Percentiles rank a stretch among this genome's conserved stretches.
These are phyloP conservation scores for Brevimyrus niger DNA, from an alignment of 2,113 vertebrate genomes.

Conservation along the genomic window DNA sequence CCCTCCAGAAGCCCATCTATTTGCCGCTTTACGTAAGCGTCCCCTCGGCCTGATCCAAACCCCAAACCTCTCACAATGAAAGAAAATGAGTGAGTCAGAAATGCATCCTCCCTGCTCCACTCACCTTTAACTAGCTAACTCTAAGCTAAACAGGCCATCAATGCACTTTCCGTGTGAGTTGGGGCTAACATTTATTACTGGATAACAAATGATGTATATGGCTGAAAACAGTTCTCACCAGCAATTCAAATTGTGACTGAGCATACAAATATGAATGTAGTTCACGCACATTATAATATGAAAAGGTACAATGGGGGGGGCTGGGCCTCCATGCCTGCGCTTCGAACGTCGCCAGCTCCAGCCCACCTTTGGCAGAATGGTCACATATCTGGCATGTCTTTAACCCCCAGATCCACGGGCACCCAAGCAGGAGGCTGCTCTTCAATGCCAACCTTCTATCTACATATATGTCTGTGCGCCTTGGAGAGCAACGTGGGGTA, in stretches of 20 bases:
- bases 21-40: too few relatives aligned
- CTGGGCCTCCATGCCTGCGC: background rate
- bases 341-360: background rate
- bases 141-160: background rate
- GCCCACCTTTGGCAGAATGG: background rate
- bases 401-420: background rate
- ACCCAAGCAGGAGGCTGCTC: background rate
- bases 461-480: background rate
- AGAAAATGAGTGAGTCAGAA: background rate
- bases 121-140: background rate
- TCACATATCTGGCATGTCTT: background rate
- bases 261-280: background rate
- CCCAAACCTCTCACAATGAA: background rate
- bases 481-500: background rate
- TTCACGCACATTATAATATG: background rate
- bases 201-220: background rate
- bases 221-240: background rate
- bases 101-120: background rate
- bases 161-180: background rate
- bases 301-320: background rate
- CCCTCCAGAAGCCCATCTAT: too few relatives aligned
- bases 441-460: background rate
- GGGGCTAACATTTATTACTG: background rate
- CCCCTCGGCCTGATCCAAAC: too few relatives aligned
- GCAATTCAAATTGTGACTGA: background rate